Conservation (phyloP, 64 coral and sea anemone genomes). For the Dendronephthya gigantea region DNA sequence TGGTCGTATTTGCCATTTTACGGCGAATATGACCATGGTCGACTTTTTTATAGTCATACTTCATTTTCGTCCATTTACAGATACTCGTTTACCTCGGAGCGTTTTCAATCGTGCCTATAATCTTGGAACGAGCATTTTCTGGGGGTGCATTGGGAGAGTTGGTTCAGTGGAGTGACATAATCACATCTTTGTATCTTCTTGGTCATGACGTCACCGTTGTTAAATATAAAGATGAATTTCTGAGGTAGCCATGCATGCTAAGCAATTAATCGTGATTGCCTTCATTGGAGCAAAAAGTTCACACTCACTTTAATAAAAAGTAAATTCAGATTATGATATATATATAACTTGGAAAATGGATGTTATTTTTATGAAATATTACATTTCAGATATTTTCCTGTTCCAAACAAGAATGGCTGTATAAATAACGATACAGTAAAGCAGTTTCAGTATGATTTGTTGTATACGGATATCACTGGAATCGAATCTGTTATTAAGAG, state of each 20-base stretch:
- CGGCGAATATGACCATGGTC: too few species aligned
- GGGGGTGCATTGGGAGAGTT: conserved; percentile 3
- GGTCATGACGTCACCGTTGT: background rate
- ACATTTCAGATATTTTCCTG: background rate
- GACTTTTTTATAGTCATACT: too few species aligned
- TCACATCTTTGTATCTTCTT: background rate
- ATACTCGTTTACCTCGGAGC: conserved; percentile 1
- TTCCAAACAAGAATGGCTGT: background rate
- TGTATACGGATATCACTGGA: conserved; percentile 10
- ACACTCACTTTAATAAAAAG: too few species aligned
- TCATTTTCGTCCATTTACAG: background rate
- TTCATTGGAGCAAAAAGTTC: too few species aligned
- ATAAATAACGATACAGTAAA: background rate
- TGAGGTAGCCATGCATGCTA: background rate
- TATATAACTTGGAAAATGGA: too few species aligned
- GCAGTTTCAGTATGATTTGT: background rate
- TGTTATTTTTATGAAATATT: too few species aligned
- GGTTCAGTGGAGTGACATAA: conserved; percentile 1
- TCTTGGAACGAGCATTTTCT: background rate
- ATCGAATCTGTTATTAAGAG: background rate
- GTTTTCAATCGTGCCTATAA: background rate
- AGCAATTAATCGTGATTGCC: too few species aligned
- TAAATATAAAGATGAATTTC: background rate
- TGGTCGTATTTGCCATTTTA: too few species aligned
- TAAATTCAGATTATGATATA: too few species aligned